A percentile compares a stretch with the other conserved stretches of the same genome.
Evolutionary conservation across 2,113 vertebrate genomes (phyloP).

Genomic region (Ctenodactylus gundi): DNA sequence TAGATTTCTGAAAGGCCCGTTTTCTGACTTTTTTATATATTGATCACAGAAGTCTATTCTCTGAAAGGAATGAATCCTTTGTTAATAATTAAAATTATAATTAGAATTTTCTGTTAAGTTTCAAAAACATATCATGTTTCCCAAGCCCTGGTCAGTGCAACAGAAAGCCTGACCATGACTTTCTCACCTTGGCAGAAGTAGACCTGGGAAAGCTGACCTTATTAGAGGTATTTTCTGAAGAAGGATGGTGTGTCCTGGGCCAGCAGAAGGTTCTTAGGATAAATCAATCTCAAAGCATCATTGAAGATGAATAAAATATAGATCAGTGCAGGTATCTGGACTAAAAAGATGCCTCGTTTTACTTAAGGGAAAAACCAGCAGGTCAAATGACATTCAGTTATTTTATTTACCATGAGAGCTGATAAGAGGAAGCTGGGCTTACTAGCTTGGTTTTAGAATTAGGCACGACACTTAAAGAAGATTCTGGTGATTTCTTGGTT

Average conservation of each 20-base stretch:
- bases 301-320: neutral
- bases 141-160: neutral
- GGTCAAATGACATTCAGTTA: neutral
- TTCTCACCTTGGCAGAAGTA: neutral
- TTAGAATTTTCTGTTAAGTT: neutral
- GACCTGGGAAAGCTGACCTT: neutral
- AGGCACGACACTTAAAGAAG: neutral
- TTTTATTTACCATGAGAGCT: neutral
- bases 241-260: neutral
- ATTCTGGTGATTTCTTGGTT: neutral
- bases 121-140: neutral
- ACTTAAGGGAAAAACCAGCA: neutral
- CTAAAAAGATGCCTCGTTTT: neutral
- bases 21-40: accelerated
- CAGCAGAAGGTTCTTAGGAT: neutral
- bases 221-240: neutral
- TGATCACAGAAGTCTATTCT: neutral
- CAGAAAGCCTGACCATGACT: neutral
- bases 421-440: neutral
- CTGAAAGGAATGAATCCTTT: neutral
- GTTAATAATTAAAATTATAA: no score
- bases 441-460: neutral
- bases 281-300: neutral
- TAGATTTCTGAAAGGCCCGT: neutral
- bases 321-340: neutral